Evolutionary conservation across 2,888 invertebrate species (phyloP).

Genomic region (Ophioninae sp.): DNA sequence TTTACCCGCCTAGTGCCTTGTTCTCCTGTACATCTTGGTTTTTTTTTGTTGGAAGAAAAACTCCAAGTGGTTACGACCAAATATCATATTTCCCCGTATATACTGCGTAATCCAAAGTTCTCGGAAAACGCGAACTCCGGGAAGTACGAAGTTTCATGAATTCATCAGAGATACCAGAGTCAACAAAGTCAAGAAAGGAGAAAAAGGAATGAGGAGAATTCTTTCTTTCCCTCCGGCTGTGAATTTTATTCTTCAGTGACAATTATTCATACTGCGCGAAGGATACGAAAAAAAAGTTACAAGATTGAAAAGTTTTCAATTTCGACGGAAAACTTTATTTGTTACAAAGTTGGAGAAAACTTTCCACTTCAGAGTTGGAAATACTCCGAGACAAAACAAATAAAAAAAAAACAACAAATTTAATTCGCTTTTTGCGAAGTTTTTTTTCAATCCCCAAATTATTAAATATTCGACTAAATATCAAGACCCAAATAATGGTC

Average conservation of each 20-base stretch:
- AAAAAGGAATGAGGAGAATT: conserved; percentile 4
- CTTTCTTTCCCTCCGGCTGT: neutral
- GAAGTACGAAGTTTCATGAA: conserved; percentile 19
- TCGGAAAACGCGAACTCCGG: conserved; percentile 11
- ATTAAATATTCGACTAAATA: neutral
- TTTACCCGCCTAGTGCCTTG: neutral
- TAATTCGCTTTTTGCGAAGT: too few relatives aligned
- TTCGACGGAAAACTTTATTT: neutral
- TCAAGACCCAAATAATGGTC: neutral
- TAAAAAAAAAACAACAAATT: neutral
- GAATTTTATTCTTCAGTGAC: neutral
- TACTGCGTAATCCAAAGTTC: conserved; percentile 6
- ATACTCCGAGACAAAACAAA: neutral
- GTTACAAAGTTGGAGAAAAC: neutral
- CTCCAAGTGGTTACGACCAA: neutral
- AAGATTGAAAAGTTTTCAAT: neutral
- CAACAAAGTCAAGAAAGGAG: conserved; percentile 37
- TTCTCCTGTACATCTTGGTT: neutral
- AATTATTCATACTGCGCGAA: neutral
- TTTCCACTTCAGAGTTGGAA: neutral
- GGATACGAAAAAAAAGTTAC: neutral
- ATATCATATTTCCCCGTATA: conserved; percentile 2
- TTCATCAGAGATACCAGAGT: conserved; percentile 17
- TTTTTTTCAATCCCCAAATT: neutral
- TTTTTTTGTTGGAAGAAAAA: neutral